Conservation (phyloP, 2,113 vertebrate genomes). For the Microcebus griseorufus region DNA sequence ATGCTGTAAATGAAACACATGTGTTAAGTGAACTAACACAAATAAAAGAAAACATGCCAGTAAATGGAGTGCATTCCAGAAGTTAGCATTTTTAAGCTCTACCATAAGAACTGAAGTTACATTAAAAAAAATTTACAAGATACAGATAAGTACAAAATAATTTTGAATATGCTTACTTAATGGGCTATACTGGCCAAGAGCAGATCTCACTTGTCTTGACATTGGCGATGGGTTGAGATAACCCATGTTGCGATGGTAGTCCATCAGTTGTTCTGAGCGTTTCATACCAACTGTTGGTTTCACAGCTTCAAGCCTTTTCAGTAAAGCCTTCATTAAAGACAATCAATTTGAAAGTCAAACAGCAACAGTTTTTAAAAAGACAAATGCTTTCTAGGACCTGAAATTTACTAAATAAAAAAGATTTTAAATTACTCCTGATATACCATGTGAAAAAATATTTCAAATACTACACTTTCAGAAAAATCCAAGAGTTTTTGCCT, state of each 20-base stretch:
- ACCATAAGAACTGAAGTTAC: neutral
- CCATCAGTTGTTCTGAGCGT: constrained; percentile 91
- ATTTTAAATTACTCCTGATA: neutral
- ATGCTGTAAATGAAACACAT: neutral
- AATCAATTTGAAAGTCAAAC: constrained; percentile 52
- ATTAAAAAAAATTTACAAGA: constrained; percentile 8
- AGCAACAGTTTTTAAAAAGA: neutral
- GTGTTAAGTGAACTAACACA: neutral
- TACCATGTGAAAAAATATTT: neutral
- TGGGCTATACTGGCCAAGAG: constrained; percentile 83
- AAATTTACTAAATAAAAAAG: constrained; percentile 32
- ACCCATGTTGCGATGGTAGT: constrained; percentile 90
- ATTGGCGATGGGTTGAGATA: constrained; percentile 83
- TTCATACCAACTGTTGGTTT: constrained; percentile 92
- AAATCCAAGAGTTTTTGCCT: neutral
- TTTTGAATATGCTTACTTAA: constrained; percentile 76
- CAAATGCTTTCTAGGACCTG: neutral
- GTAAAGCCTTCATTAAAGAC: constrained; percentile 88
- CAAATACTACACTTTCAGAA: constrained; percentile 27
- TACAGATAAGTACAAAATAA: neutral
- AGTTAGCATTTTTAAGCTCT: neutral
- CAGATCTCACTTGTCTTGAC: constrained; percentile 80
- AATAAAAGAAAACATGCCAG: neutral
- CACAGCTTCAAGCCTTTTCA: constrained; percentile 93
- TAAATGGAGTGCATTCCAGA: neutral